phyloP scores from a whole-genome alignment of 2,888 invertebrate species.

The Pecten maximus region DNA sequence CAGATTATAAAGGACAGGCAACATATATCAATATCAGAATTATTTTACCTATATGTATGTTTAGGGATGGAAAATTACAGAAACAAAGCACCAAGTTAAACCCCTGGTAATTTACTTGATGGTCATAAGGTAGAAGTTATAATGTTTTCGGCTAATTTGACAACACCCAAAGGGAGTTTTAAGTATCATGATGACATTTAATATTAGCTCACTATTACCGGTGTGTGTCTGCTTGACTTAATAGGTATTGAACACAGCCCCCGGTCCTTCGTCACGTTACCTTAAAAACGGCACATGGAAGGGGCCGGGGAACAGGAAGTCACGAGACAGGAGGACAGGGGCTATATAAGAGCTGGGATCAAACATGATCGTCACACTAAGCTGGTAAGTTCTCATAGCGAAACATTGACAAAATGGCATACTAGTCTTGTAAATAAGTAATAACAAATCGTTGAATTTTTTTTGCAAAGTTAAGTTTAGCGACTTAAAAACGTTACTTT shows the following conservation, averaged over 20 bases:
- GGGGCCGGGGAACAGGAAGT: background rate
- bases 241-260: background rate
- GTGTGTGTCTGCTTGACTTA: too few species aligned
- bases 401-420: background rate
- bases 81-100: too few species aligned
- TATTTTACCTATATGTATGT: too few species aligned
- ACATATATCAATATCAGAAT: too few species aligned
- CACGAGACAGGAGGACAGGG: background rate
- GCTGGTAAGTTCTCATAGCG: background rate
- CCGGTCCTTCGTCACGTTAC: background rate
- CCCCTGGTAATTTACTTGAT: too few species aligned
- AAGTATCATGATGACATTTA: too few species aligned
- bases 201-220: too few species aligned
- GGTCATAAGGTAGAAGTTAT: too few species aligned
- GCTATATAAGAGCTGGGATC: background rate
- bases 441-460: background rate
- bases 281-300: background rate
- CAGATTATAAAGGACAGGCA: too few species aligned
- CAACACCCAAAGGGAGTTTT: too few species aligned
- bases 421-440: background rate
- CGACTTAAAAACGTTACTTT: background rate
- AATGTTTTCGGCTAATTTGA: too few species aligned
- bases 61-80: too few species aligned
- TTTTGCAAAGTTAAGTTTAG: background rate
- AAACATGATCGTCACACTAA: background rate